These are phyloP conservation scores for Aplodontia rufa DNA, from an alignment of 2,113 vertebrate species.

Conservation along the genomic window DNA sequence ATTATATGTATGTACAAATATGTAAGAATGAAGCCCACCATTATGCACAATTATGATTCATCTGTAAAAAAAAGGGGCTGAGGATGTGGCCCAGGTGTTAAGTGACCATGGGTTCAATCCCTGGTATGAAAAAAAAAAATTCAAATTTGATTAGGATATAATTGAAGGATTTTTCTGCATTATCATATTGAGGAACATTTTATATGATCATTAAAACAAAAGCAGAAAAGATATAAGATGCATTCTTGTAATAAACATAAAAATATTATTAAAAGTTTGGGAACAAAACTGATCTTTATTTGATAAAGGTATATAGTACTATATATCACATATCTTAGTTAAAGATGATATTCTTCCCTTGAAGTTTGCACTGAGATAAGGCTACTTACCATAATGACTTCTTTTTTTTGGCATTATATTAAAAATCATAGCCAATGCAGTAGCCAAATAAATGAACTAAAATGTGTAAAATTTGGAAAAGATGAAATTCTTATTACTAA, in stretches of 20 bases:
- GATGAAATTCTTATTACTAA: neutral
- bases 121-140: no score
- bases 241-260: neutral
- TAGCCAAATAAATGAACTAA: neutral
- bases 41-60: no score
- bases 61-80: no score
- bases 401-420: neutral
- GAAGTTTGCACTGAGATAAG: neutral
- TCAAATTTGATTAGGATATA: neutral
- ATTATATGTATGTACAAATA: no score
- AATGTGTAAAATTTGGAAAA: neutral
- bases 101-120: no score
- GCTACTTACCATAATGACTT: neutral
- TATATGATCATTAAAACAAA: neutral
- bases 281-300: neutral
- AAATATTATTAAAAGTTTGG: neutral
- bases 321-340: accelerated
- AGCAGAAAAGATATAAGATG: neutral
- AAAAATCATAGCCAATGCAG: neutral
- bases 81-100: no score
- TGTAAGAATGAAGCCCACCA: no score
- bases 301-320: neutral
- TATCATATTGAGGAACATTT: neutral
- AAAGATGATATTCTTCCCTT: neutral
- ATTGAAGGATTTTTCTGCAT: neutral